These are phyloP conservation scores for Amphipoea oculea DNA, from an alignment of 2,888 invertebrate species.

Conservation along the genomic window DNA sequence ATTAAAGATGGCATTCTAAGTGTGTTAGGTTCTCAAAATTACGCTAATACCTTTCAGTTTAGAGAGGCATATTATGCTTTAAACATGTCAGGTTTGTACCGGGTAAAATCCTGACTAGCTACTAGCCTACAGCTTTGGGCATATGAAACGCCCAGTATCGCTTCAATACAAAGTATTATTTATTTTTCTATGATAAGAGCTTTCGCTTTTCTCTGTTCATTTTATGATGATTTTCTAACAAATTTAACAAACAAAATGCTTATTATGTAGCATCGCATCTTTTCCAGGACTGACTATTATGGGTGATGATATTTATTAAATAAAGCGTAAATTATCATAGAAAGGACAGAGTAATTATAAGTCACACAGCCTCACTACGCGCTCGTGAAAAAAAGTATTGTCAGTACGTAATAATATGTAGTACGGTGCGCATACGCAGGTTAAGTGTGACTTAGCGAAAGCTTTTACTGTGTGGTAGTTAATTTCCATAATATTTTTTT, in stretches of 20 bases:
- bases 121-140: not conserved
- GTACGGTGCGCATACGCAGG: not conserved
- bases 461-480: not conserved
- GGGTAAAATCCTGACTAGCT: not conserved
- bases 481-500: not conserved
- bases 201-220: constrained; percentile 37
- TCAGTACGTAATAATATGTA: not conserved
- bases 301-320: no score
- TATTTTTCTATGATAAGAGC: constrained; percentile 25
- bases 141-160: not conserved
- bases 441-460: not conserved
- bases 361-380: not conserved
- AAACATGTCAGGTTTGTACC: not conserved
- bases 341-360: constrained; percentile 2
- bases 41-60: no score
- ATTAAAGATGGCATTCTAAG: not conserved
- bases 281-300: not conserved
- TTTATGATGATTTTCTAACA: constrained; percentile 37
- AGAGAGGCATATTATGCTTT: not conserved
- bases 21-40: not conserved
- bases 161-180: constrained; percentile 40
- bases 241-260: constrained; percentile 33
- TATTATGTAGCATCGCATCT: constrained; percentile 29
- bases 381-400: not conserved
- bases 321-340: not conserved